Conservation (phyloP, 2,888 invertebrate species). For the Dolichomitus sp. region DNA sequence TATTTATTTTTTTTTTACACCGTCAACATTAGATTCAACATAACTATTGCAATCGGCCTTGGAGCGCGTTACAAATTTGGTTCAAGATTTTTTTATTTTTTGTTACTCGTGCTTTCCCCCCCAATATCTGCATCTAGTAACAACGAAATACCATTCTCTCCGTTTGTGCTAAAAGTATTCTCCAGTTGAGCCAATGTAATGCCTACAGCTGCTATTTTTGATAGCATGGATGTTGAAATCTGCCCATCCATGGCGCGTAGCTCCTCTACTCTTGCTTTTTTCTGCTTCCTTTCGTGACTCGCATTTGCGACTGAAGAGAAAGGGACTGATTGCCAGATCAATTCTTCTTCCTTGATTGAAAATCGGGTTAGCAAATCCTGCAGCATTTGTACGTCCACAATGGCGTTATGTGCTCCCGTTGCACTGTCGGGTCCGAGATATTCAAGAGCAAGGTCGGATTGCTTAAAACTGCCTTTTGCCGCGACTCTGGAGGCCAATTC, state of each 20-base stretch:
- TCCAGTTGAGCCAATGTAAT: conserved; percentile 18
- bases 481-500: neutral
- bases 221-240: conserved; percentile 28
- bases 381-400: conserved; percentile 36
- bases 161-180: conserved; percentile 16
- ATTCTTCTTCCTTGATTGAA: conserved; percentile 14
- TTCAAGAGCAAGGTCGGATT: conserved; percentile 27
- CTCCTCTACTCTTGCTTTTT: neutral
- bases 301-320: conserved; percentile 24
- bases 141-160: conserved; percentile 16
- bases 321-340: conserved; percentile 8
- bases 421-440: conserved; percentile 34
- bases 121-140: neutral
- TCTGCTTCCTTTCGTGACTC: neutral
- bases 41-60: neutral
- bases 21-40: neutral
- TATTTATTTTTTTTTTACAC: neutral
- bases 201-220: conserved; percentile 20
- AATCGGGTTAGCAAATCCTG: conserved; percentile 17
- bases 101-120: conserved; percentile 24
- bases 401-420: conserved; percentile 38
- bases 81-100: conserved; percentile 21
- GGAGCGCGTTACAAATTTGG: neutral
- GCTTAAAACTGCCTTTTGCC: conserved; percentile 30
- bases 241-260: conserved; percentile 14